These are phyloP conservation scores for Osmerus mordax DNA, from an alignment of 2,113 vertebrate genomes.

Conservation along the genomic window DNA sequence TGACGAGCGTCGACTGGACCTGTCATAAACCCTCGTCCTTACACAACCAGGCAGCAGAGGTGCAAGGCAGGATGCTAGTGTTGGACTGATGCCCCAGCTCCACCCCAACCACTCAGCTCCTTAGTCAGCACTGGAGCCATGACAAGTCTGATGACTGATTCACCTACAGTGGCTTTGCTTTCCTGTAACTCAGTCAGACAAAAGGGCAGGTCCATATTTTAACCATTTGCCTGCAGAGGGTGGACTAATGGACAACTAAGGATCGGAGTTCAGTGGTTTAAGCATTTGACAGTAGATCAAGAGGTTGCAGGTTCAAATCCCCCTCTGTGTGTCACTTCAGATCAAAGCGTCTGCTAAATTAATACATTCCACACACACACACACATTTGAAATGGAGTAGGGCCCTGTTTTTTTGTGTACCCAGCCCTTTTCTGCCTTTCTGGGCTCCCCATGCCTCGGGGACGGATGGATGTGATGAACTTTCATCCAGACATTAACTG, in stretches of 20 bases:
- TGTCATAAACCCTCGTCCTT: not conserved
- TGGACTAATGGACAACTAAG: not conserved
- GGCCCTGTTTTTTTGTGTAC: no score
- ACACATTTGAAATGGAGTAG: no score
- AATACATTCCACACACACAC: no score
- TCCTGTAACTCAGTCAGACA: conserved; percentile 20
- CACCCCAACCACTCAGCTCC: not conserved
- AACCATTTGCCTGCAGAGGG: not conserved
- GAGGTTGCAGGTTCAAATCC: not conserved
- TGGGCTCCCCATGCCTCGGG: not conserved
- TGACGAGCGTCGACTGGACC: not conserved
- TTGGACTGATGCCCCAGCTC: not conserved
- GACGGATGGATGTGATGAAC: not conserved
- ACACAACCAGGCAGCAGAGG: not conserved
- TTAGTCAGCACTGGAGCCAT: conserved; percentile 26
- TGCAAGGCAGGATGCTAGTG: conserved; percentile 4
- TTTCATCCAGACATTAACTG: not conserved
- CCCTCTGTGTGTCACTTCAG: no score
- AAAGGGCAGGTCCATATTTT: conserved; percentile 11
- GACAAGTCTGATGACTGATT: conserved; percentile 27
- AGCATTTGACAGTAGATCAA: not conserved
- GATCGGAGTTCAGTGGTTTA: not conserved
- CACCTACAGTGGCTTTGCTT: conserved; percentile 3
- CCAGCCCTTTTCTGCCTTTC: no score
- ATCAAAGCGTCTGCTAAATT: no score